Conservation (phyloP, 2,113 vertebrate species). For the Ammodytes marinus region DNA sequence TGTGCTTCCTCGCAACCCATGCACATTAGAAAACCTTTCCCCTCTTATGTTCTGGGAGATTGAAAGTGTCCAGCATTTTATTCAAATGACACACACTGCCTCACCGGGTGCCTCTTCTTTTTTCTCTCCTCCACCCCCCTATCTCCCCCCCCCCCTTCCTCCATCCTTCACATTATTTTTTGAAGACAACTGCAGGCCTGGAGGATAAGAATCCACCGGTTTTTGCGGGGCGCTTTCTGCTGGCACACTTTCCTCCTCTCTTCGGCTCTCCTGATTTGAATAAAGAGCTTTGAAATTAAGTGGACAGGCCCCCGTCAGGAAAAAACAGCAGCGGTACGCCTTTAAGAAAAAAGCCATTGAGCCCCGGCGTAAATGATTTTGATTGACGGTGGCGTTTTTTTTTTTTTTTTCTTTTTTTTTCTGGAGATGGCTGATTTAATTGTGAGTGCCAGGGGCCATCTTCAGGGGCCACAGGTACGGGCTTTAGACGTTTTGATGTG, state of each 20-base stretch:
- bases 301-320: conserved; percentile 84
- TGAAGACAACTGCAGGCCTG: conserved; percentile 83
- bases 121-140: conserved; percentile 47
- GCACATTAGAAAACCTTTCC: conserved; percentile 72
- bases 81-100: conserved; percentile 80
- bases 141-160: background rate
- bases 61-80: conserved; percentile 84
- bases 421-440: conserved; percentile 90
- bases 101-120: conserved; percentile 77
- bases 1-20: conserved; percentile 57
- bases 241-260: conserved; percentile 69
- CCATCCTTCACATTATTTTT: conserved; percentile 74
- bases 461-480: conserved; percentile 91
- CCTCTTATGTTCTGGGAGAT: conserved; percentile 76
- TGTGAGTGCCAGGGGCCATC: conserved; percentile 93
- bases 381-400: conserved; percentile 91
- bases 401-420: background rate
- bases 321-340: conserved; percentile 78
- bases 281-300: conserved; percentile 88
- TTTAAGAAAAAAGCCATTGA: conserved; percentile 85
- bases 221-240: conserved; percentile 46
- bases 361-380: conserved; percentile 91
- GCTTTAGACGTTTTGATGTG: conserved; percentile 84
- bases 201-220: conserved; percentile 81
- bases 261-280: conserved; percentile 84